phyloP scores from a whole-genome alignment of 2,888 invertebrate genomes.

The Nasonovia ribisnigri region DNA sequence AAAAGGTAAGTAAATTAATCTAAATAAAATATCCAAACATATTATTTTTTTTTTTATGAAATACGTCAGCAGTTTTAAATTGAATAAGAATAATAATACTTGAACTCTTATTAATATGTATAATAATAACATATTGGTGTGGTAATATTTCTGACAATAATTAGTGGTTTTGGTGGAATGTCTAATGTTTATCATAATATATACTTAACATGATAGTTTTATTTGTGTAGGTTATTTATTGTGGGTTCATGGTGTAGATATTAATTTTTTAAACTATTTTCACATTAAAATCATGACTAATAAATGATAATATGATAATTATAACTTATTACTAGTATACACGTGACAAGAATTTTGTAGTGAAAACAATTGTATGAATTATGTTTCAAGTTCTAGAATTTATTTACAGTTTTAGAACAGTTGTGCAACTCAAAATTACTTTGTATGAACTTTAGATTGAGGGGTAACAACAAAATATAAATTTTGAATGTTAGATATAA shows the following conservation, averaged over 20 bases:
- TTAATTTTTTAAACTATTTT: not conserved
- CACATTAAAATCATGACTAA: not conserved
- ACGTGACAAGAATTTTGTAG: not conserved
- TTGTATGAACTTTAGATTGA: not conserved
- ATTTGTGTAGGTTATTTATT: not conserved
- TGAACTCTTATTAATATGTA: not conserved
- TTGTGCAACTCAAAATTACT: not conserved
- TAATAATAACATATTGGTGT: not conserved
- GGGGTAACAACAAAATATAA: not conserved
- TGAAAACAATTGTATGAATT: not conserved
- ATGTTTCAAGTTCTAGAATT: not conserved
- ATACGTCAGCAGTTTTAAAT: not conserved
- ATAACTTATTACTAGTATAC: not conserved
- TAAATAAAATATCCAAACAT: not conserved
- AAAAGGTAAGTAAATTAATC: not conserved
- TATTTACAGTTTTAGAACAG: not conserved
- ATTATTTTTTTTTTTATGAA: not conserved
- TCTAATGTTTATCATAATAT: not conserved
- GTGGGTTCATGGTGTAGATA: not conserved
- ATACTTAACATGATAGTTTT: not conserved
- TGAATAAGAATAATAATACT: not conserved
- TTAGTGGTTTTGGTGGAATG: not conserved
- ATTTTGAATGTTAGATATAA: not conserved
- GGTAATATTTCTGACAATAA: not conserved
- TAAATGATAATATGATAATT: not conserved